phyloP scores from a whole-genome alignment of 2,888 invertebrate genomes.

The Synergus gifuensis region DNA sequence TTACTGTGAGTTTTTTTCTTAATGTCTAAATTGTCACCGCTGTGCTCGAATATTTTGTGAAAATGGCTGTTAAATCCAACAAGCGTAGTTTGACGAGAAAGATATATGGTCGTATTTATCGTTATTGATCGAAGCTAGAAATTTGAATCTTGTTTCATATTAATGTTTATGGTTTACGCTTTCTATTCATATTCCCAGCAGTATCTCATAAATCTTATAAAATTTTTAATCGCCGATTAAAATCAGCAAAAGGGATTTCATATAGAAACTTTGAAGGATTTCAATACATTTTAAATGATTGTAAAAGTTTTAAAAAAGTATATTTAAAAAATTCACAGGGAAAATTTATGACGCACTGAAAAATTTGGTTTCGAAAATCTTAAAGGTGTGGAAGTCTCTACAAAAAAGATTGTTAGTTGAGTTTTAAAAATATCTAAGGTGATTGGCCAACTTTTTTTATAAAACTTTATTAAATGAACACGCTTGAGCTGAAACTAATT shows the following conservation, averaged over 20 bases:
- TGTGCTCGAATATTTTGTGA: constrained; percentile 2
- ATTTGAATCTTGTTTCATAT: not conserved
- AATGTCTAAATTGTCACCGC: not conserved
- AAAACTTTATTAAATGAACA: not conserved
- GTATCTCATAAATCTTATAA: not conserved
- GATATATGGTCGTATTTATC: constrained; percentile 17
- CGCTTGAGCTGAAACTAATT: not conserved
- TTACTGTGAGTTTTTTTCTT: constrained; percentile 7
- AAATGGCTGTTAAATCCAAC: constrained; percentile 12
- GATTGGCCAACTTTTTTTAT: too few relatives aligned
- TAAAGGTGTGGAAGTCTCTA: too few relatives aligned
- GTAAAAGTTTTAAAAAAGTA: too few relatives aligned
- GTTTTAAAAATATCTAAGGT: too few relatives aligned
- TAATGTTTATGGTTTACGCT: not conserved
- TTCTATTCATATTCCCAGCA: not conserved
- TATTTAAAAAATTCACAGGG: too few relatives aligned
- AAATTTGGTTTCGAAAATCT: too few relatives aligned
- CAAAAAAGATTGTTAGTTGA: too few relatives aligned
- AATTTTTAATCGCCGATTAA: not conserved
- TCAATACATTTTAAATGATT: too few relatives aligned
- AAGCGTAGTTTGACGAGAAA: constrained; percentile 13
- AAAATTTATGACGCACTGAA: too few relatives aligned
- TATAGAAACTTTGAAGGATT: not conserved
- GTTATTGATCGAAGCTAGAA: not conserved
- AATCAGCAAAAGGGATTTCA: not conserved